Percentiles rank a stretch among this genome's conserved stretches.
Conservation (phyloP, 2,888 invertebrate genomes). For the Cephus nigrinus region DNA sequence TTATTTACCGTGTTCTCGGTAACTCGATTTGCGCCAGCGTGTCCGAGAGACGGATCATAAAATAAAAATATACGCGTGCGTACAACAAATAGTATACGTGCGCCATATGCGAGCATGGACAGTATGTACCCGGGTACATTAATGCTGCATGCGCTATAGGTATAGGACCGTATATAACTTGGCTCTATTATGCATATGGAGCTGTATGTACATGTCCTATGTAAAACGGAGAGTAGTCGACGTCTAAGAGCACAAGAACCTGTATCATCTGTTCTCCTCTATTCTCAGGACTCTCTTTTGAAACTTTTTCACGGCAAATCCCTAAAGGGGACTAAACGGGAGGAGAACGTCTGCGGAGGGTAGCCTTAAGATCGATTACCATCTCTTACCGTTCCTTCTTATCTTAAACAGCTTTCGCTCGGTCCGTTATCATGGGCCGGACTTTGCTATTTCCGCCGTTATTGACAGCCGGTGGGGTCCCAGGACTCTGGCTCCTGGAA, state of each 20-base stretch:
- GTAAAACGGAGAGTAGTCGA: conserved; percentile 27
- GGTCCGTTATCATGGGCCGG: conserved; percentile 23
- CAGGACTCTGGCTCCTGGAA: neutral
- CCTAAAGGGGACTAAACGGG: conserved; percentile 25
- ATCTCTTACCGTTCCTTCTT: conserved; percentile 1
- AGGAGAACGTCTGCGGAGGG: conserved; percentile 14
- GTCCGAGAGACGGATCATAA: conserved; percentile 25
- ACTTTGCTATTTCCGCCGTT: conserved; percentile 28
- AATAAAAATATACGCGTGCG: conserved; percentile 3
- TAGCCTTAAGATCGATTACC: conserved; percentile 6
- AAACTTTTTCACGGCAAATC: conserved; percentile 32
- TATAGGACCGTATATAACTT: neutral
- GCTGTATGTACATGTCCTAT: conserved; percentile 27
- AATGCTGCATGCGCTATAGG: neutral
- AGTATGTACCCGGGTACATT: neutral
- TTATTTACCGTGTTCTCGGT: conserved; percentile 41
- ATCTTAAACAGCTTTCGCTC: conserved; percentile 8
- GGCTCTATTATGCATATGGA: neutral
- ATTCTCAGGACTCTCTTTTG: conserved; percentile 29
- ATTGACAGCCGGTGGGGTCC: conserved; percentile 15
- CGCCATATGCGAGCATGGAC: neutral
- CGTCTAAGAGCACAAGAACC: conserved; percentile 18
- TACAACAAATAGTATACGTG: neutral
- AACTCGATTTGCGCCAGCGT: conserved; percentile 30
- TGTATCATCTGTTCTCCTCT: conserved; percentile 29